phyloP scores from a whole-genome alignment of 2,113 vertebrate genomes.

The Sphyrna mokarran region DNA sequence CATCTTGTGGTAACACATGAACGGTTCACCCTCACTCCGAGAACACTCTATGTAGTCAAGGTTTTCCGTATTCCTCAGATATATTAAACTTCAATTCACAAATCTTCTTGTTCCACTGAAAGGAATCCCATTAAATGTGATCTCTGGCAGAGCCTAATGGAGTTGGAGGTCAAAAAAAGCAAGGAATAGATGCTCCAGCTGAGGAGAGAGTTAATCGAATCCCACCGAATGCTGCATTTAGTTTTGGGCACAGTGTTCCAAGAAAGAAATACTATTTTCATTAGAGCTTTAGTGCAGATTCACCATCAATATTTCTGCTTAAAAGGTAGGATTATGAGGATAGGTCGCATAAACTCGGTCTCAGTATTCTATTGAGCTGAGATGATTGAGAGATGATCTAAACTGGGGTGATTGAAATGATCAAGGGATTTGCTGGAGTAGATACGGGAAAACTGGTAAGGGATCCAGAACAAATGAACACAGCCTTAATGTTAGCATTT shows the following conservation, averaged over 20 bases:
- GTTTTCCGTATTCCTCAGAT: neutral
- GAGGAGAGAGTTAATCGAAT: neutral
- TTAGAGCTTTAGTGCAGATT: too few relatives aligned
- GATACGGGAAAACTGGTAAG: neutral
- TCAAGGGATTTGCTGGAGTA: neutral
- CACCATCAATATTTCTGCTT: neutral
- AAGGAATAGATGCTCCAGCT: neutral
- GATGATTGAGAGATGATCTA: neutral
- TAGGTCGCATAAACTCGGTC: neutral
- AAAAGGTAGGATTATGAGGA: neutral
- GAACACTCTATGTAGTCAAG: neutral
- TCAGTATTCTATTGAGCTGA: neutral
- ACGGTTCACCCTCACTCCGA: neutral
- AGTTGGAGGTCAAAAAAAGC: neutral
- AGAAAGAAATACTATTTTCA: neutral
- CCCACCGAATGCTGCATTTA: neutral
- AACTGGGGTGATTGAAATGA: neutral
- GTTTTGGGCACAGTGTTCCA: neutral
- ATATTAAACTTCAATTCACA: neutral
- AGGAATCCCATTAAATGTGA: neutral
- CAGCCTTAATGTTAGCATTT: neutral
- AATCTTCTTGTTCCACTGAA: neutral
- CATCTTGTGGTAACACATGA: neutral
- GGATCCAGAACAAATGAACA: neutral
- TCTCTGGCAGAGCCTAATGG: neutral